A percentile compares a stretch with the other conserved stretches of the same genome.
These are phyloP conservation scores for Berghia stephanieae DNA, from an alignment of 1,140 invertebrate species.

Conservation along the genomic window DNA sequence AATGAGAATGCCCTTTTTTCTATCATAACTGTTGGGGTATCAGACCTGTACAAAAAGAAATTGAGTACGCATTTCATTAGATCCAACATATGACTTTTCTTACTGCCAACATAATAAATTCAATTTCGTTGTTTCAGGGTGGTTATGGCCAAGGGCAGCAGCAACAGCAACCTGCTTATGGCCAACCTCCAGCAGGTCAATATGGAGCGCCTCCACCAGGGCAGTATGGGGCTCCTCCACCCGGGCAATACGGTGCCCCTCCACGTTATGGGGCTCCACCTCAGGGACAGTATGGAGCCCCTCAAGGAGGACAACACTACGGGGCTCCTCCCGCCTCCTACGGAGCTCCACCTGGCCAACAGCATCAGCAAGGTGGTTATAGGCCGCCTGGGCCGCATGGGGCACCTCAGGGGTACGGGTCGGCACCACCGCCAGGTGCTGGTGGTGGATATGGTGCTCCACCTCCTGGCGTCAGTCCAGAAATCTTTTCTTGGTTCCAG, in stretches of 20 bases:
- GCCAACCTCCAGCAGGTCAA: conserved; percentile 29
- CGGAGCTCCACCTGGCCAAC: conserved; percentile 14
- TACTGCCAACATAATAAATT: too few species aligned
- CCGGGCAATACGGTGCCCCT: neutral
- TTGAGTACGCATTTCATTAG: too few species aligned
- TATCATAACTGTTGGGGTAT: too few species aligned
- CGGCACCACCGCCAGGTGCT: conserved; percentile 15
- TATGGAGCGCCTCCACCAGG: conserved; percentile 33
- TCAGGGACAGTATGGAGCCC: neutral
- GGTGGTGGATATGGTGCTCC: conserved; percentile 27
- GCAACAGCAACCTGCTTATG: neutral
- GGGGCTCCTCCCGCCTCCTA: conserved; percentile 27
- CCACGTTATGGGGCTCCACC: neutral
- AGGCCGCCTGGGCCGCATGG: conserved; percentile 22
- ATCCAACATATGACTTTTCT: too few species aligned
- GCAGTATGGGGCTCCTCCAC: conserved; percentile 18
- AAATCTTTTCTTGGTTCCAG: conserved; percentile 71
- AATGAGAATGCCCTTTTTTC: too few species aligned
- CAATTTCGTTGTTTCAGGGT: conserved; percentile 31
- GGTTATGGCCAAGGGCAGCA: conserved; percentile 31
- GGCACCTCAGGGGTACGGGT: conserved; percentile 28
- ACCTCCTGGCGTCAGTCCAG: conserved; percentile 69
- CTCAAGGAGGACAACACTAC: conserved; percentile 23
- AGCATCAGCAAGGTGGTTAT: neutral
- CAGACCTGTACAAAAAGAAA: too few species aligned